Evolutionary conservation across 2,888 invertebrate species (phyloP), one percentile per base, ranked within the genome.

Genomic region (Tipula confusa): DNA sequence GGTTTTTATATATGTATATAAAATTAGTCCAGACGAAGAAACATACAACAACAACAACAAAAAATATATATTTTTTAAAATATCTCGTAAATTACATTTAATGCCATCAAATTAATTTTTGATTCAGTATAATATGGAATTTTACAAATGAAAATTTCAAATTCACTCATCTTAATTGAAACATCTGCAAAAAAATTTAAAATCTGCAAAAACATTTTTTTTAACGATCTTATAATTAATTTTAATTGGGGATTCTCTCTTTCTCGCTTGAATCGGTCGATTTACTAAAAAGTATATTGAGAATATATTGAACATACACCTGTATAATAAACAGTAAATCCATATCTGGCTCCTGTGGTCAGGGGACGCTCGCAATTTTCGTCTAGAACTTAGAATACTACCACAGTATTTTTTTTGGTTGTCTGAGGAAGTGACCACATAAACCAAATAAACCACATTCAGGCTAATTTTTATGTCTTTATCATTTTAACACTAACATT

Each of bases 101-200:
- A 64, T 64, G 64, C 64, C 64, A 64, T 64, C 64, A 24, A 64
- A 64, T 64, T 64, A 64, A 64, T 64, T 64, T 64, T 64, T 64
- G 64, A 64, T 64, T 64, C 64, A 64, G 64, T 9, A 64, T 64
- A 33, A 33, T 18, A 24, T 24, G 64, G 64, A 64, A 64, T 64
- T 64, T 64, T 24, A 64, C 43, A 43, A 43, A 43, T 43, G n/a
- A 43, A 43, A 43, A 24, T 18, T 18, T 48, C 64, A 7, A 9
- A 24, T 64, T 64, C 64, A 64, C 24, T 64, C 64, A 7, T 9
- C 64, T 64, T 64, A 64, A 64, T 64, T 64, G 64, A 64, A 64
- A 64, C 64, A 64, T 64, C 24, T 64, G 64, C 64, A 64, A 24
- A 64, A 64, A 24, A 2, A 64, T 24, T 24, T 24, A 64, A 31